Conservation (phyloP, 1,140 invertebrate species). For the Brachionus paranguensis region DNA sequence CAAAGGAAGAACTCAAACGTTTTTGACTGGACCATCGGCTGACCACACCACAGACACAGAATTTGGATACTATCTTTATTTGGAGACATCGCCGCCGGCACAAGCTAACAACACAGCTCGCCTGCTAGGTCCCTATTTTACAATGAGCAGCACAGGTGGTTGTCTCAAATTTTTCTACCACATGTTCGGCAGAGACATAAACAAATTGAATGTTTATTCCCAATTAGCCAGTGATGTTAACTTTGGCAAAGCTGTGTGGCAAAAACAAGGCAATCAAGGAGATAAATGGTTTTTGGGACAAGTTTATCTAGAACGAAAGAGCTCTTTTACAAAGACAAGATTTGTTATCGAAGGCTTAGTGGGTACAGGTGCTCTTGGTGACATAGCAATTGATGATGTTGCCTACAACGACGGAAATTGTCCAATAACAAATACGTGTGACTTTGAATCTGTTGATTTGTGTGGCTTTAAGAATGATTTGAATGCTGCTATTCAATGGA, state of each 20-base stretch:
- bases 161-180: conserved; percentile 64
- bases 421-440: conserved; percentile 41
- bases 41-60: conserved; percentile 47
- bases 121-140: conserved; percentile 61
- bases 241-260: conserved; percentile 43
- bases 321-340: conserved; percentile 39
- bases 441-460: conserved; percentile 39
- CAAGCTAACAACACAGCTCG: conserved; percentile 66
- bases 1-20: conserved; percentile 43
- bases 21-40: conserved; percentile 44
- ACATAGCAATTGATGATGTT: conserved; percentile 50
- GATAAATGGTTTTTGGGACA: conserved; percentile 45
- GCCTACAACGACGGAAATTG: conserved; percentile 44
- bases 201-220: conserved; percentile 44
- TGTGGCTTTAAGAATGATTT: conserved; percentile 50
- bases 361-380: conserved; percentile 42
- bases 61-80: conserved; percentile 70
- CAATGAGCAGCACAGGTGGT: conserved; percentile 53
- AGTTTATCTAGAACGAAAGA: background rate
- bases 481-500: background rate
- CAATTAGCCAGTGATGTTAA: conserved; percentile 37
- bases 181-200: conserved; percentile 62
- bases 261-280: conserved; percentile 44
- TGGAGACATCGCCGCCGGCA: conserved; percentile 65
- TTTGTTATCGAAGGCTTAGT: conserved; percentile 43